Conservation (phyloP, 2,888 invertebrate genomes). For the Luperina testacea region DNA sequence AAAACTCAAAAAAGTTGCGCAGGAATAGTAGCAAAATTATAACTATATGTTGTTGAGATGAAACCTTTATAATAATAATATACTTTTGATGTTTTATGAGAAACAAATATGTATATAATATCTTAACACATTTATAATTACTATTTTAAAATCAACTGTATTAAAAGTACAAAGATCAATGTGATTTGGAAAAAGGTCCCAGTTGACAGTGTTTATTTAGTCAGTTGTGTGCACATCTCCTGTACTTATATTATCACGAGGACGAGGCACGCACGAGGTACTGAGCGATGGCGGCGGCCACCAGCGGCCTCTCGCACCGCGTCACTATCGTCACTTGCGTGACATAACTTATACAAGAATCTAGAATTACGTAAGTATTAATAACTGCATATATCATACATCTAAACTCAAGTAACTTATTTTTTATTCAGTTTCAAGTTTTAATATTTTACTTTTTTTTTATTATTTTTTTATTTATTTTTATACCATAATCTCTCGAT, state of each 20-base stretch:
- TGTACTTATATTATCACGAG: slow-evolving; percentile 87
- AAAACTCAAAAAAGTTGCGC: slow-evolving; percentile 68
- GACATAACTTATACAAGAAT: slow-evolving; percentile 86
- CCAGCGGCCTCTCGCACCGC: slow-evolving; percentile 70
- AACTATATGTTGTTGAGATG: slow-evolving; percentile 61
- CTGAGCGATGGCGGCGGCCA: slow-evolving; percentile 66
- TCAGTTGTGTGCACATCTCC: slow-evolving; percentile 82
- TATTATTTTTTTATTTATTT: slow-evolving; percentile 83
- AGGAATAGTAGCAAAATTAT: slow-evolving; percentile 67
- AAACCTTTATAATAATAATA: slow-evolving; percentile 52
- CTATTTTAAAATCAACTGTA: slow-evolving; percentile 75
- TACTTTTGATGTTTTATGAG: slow-evolving; percentile 59
- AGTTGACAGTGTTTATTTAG: slow-evolving; percentile 71
- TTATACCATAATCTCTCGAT: slow-evolving; percentile 91
- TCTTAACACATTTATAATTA: slow-evolving; percentile 78
- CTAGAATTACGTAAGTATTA: slow-evolving; percentile 89
- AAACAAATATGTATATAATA: slow-evolving; percentile 77
- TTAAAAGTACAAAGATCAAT: slow-evolving; percentile 80
- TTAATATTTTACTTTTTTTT: slow-evolving; percentile 91
- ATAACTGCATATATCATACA: slow-evolving; percentile 90
- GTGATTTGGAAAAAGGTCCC: slow-evolving; percentile 81
- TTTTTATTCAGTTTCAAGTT: slow-evolving; percentile 90
- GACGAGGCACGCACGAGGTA: slow-evolving; percentile 81
- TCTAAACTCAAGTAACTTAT: slow-evolving; percentile 90
- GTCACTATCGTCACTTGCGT: slow-evolving; percentile 73